Evolutionary conservation across 2,797 vertebrate species (phyloP).

Genomic region (Trematomus bernacchii): DNA sequence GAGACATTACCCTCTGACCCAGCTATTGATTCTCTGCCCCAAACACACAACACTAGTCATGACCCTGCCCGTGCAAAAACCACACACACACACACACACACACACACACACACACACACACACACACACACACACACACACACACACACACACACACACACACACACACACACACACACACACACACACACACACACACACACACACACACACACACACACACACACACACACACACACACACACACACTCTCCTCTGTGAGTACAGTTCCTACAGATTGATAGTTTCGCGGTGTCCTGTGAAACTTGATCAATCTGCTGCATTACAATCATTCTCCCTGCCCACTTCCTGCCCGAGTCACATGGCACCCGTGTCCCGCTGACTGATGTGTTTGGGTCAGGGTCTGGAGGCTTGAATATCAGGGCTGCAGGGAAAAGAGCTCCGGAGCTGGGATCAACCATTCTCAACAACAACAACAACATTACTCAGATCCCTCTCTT

Average conservation of each 20-base stretch:
- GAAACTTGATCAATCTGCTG: slow-evolving; percentile 79
- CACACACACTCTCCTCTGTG: slow-evolving; percentile 35
- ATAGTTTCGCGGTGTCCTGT: slow-evolving; percentile 69
- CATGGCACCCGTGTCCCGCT: slow-evolving; percentile 65
- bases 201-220: too few species aligned
- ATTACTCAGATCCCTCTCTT: slow-evolving; percentile 72
- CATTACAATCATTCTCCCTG: slow-evolving; percentile 68
- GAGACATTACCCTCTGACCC: slow-evolving; percentile 85
- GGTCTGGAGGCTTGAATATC: slow-evolving; percentile 73
- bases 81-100: neutral
- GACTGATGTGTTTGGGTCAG: slow-evolving; percentile 79
- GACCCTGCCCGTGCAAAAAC: slow-evolving; percentile 54
- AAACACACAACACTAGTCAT: slow-evolving; percentile 71
- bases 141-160: slow-evolving; percentile 27
- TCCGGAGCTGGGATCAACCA: slow-evolving; percentile 52
- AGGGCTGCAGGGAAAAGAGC: slow-evolving; percentile 52
- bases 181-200: too few species aligned
- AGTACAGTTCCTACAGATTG: slow-evolving; percentile 73
- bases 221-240: neutral
- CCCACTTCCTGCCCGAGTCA: slow-evolving; percentile 75
- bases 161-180: too few species aligned
- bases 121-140: neutral
- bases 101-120: slow-evolving; percentile 24
- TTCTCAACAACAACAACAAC: slow-evolving; percentile 64
- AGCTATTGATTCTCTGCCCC: slow-evolving; percentile 78